These are phyloP conservation scores for Drosophila pachea DNA, from an alignment of 1,140 invertebrate species.

Conservation along the genomic window DNA sequence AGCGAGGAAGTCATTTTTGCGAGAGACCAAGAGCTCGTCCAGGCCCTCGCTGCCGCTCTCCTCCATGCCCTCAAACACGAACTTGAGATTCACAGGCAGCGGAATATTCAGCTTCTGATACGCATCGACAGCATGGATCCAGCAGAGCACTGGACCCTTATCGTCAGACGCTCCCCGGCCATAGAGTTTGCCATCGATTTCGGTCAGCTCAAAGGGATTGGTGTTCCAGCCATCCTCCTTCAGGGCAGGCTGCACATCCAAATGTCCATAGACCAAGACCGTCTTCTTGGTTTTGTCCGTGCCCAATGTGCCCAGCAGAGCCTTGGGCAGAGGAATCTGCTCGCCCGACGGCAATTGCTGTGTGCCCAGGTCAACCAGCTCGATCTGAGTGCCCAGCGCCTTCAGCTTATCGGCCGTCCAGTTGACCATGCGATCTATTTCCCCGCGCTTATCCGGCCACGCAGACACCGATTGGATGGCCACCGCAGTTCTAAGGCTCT, in stretches of 20 bases:
- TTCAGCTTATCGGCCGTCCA: slow-evolving; percentile 88
- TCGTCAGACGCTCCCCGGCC: slow-evolving; percentile 97
- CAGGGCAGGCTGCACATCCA: slow-evolving; percentile 97
- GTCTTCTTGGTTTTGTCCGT: slow-evolving; percentile 93
- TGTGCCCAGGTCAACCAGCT: slow-evolving; percentile 89
- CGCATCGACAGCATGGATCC: slow-evolving; percentile 96
- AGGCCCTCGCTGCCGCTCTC: slow-evolving; percentile 97
- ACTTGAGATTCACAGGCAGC: slow-evolving; percentile 96
- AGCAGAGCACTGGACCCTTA: slow-evolving; percentile 94
- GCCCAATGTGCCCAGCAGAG: slow-evolving; percentile 91
- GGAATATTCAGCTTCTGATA: slow-evolving; percentile 86
- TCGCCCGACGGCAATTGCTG: slow-evolving; percentile 87
- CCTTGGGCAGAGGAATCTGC: slow-evolving; percentile 90
- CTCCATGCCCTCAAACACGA: slow-evolving; percentile 99
- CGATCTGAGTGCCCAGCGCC: slow-evolving; percentile 86
- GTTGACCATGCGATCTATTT: slow-evolving; percentile 83
- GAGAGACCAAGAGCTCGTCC: slow-evolving; percentile 89
- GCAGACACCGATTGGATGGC: slow-evolving; percentile 97
- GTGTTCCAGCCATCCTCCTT: slow-evolving; percentile 96
- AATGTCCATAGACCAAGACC: slow-evolving; percentile 96
- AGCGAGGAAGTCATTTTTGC: slow-evolving; percentile 89
- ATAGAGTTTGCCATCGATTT: slow-evolving; percentile 94
- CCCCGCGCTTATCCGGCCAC: slow-evolving; percentile 80
- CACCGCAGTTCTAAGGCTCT: slow-evolving; percentile 90
- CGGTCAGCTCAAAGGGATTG: slow-evolving; percentile 94